Base-by-base conservation (phyloP, 2,113 vertebrate species). In the Gymnocephalus cernua region DNA sequence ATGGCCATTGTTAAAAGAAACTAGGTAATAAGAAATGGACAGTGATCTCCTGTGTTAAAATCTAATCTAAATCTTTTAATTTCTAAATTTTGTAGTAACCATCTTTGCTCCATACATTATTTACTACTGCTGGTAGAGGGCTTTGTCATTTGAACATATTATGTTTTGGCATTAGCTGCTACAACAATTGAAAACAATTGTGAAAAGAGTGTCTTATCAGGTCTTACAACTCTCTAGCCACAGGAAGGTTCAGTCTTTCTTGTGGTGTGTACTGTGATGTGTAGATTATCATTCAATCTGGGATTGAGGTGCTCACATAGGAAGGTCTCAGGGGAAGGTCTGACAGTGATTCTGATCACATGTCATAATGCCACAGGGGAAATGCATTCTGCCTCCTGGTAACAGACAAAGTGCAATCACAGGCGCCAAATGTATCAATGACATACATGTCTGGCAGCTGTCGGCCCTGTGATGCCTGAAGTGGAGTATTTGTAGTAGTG, bases 381-480 rank as follows among this genome's bases (percentile, higher is more conserved):
- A 41, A 41, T 41, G 38, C 9, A 41, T 41, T 41, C 38, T 74
- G 72, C 15, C 53, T 48, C 44, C 38, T 23, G 29, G 35, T 59
- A 23, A 32, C 44, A 53, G 48, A 76, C 57, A 73, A 76, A 76
- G 68, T 53, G 56, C 44, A 18, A 35, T 45, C 64, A 70, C 51
- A 32, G 38, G 35, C 54, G 58, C 38, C 50, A 74, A 53, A 74
- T 69, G 53, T 61, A 23, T 74, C 48, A 78, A 48, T 69, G 35
- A 44, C 35, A 54, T 21, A 14, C 45, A 58, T 82, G 48, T 62
- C 56, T 65, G 61, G 56, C 61, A 86, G 77, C 29, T 76, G 45
- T 51, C 25, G 8, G 19, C 29, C 27, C 62, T 19, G 61, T 64
- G 23, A 54, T 0, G 35, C 44, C 59, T 79, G 41, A 69, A 65